A percentile compares a stretch with the other conserved stretches of the same genome.
Conservation (phyloP, 2,797 vertebrate genomes). For the Sandelia bainsii region DNA sequence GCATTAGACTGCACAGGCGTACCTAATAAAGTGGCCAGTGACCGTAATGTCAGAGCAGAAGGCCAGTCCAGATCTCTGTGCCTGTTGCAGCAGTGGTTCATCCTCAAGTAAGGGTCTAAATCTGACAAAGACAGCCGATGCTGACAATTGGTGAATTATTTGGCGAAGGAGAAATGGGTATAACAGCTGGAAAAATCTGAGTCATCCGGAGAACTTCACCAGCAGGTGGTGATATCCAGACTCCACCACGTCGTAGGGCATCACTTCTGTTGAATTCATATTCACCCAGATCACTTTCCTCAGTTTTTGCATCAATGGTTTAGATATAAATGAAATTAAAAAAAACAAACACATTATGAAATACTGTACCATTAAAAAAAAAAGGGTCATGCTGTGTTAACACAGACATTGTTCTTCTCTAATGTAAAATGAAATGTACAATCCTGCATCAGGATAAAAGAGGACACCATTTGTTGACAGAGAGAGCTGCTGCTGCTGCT, state of each 20-base stretch:
- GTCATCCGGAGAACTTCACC: slow-evolving; percentile 53
- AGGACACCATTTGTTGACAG: slow-evolving; percentile 49
- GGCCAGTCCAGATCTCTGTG: not conserved
- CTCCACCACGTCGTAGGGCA: slow-evolving; percentile 27
- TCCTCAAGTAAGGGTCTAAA: slow-evolving; percentile 21
- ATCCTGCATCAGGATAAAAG: slow-evolving; percentile 48
- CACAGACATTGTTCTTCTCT: slow-evolving; percentile 40
- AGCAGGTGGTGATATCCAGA: slow-evolving; percentile 68
- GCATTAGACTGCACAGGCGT: too few species aligned
- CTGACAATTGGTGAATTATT: slow-evolving; percentile 54
- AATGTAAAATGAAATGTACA: slow-evolving; percentile 62
- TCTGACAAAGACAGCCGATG: slow-evolving; percentile 12
- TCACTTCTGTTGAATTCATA: slow-evolving; percentile 30
- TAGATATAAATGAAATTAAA: slow-evolving; percentile 26
- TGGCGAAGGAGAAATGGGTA: slow-evolving; percentile 42
- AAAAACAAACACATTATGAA: slow-evolving; percentile 22
- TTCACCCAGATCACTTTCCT: slow-evolving; percentile 37
- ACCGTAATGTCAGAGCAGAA: too few species aligned
- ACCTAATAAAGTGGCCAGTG: too few species aligned
- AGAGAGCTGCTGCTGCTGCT: slow-evolving; percentile 44
- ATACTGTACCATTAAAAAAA: slow-evolving; percentile 51
- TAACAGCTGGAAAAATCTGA: slow-evolving; percentile 56
- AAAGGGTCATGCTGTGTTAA: slow-evolving; percentile 70
- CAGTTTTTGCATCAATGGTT: not conserved
- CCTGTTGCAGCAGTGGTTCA: slow-evolving; percentile 23